Evolutionary conservation across 2,113 vertebrate species (phyloP).

Genomic region (Nothocercus nigrocapillus): DNA sequence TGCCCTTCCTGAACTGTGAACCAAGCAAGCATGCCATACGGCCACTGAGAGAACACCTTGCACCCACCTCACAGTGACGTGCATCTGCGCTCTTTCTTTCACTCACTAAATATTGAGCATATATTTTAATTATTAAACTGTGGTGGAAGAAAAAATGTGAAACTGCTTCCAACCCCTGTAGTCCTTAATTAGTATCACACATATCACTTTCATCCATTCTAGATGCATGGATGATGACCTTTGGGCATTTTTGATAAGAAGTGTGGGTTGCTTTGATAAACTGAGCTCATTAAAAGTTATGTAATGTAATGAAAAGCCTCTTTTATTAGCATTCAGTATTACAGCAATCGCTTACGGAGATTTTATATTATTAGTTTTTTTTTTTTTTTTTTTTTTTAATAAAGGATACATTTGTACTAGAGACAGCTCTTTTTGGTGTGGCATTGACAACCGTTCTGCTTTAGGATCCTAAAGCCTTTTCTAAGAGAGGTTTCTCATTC

Average conservation of each 20-base stretch:
- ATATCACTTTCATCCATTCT: not conserved
- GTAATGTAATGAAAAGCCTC: not conserved
- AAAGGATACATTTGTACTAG: not conserved
- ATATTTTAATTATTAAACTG: not conserved
- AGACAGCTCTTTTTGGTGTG: not conserved
- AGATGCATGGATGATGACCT: not conserved
- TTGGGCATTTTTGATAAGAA: not conserved
- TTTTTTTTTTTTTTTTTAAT: too few relatives aligned
- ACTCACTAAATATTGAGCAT: not conserved
- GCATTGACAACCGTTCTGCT: not conserved
- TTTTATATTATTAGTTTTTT: not conserved
- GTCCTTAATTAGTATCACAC: not conserved
- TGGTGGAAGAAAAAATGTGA: not conserved
- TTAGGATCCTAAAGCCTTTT: not conserved
- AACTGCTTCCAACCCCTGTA: fast-evolving
- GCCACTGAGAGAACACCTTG: not conserved
- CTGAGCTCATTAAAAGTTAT: not conserved
- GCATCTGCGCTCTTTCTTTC: not conserved
- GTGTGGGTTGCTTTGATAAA: not conserved
- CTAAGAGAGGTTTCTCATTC: not conserved
- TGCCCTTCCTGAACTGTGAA: not conserved
- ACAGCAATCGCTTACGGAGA: not conserved
- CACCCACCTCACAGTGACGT: not conserved
- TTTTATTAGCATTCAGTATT: not conserved
- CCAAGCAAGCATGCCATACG: not conserved